Conservation (phyloP, 2,888 invertebrate species). For the Rhodophaea formosa region DNA sequence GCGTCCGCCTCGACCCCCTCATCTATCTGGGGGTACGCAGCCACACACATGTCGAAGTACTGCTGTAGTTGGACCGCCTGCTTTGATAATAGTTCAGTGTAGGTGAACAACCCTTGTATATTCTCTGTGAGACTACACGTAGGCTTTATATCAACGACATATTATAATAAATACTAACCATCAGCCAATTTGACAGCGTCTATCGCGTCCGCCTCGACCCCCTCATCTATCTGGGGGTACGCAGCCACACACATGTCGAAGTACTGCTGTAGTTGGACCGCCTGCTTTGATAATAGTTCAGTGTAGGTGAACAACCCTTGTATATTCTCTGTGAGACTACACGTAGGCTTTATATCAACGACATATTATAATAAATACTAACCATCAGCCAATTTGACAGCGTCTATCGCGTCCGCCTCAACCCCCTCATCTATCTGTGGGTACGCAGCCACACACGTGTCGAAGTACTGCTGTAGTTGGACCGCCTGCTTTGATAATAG, state of each 20-base stretch:
- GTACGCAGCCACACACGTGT: too few species aligned
- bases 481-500: too few species aligned
- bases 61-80: conserved; percentile 88
- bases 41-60: conserved; percentile 88
- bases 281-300: conserved; percentile 94
- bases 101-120: too few species aligned
- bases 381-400: conserved; percentile 69
- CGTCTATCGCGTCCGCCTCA: conserved; percentile 82
- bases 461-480: too few species aligned
- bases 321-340: conserved; percentile 91
- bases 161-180: too few species aligned
- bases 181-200: conserved; percentile 71
- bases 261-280: conserved; percentile 94
- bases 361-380: too few species aligned
- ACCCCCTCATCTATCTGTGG: too few species aligned
- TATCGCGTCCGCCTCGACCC: conserved; percentile 77
- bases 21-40: conserved; percentile 60
- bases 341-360: too few species aligned
- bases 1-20: conserved; percentile 77
- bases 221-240: conserved; percentile 63
- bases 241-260: conserved; percentile 84
- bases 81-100: too few species aligned
- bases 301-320: conserved; percentile 97
- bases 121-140: too few species aligned
- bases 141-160: too few species aligned